phyloP scores from a whole-genome alignment of 35 echinoderm and acorn worm genomes.

The Apostichopus parvimensis region DNA sequence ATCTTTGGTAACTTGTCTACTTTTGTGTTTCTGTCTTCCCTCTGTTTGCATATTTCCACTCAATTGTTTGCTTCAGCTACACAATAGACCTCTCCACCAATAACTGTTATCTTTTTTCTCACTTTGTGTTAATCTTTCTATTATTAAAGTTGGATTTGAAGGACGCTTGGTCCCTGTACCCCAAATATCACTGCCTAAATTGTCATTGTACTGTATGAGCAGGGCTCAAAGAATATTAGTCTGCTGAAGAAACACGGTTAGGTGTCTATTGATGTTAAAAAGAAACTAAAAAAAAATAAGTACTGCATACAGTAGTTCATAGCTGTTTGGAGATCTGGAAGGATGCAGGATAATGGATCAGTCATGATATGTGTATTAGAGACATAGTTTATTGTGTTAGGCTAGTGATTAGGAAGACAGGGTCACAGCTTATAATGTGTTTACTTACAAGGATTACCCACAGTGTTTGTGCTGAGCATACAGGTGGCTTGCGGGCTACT shows the following conservation, averaged over 20 bases:
- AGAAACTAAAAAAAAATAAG: too few species aligned
- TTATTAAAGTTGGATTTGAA: not conserved
- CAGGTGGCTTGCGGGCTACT: not conserved
- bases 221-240: too few species aligned
- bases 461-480: not conserved
- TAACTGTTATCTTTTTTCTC: slow-evolving; percentile 3
- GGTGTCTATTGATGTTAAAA: too few species aligned
- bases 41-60: slow-evolving; percentile 19
- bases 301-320: too few species aligned
- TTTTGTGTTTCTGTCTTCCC: slow-evolving; percentile 3
- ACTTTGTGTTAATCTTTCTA: slow-evolving; percentile 6
- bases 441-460: slow-evolving; percentile 11
- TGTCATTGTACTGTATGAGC: not conserved
- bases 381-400: not conserved
- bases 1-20: slow-evolving; percentile 32
- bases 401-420: not conserved
- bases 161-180: not conserved
- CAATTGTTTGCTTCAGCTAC: slow-evolving; percentile 12
- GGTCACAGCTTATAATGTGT: not conserved
- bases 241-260: too few species aligned
- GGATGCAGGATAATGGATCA: too few species aligned
- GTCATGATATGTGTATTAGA: too few species aligned
- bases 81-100: slow-evolving; percentile 21
- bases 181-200: not conserved
- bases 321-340: too few species aligned